These are phyloP conservation scores for Probaryconus sp. DNA, from an alignment of 1,140 invertebrate species.

Conservation along the genomic window DNA sequence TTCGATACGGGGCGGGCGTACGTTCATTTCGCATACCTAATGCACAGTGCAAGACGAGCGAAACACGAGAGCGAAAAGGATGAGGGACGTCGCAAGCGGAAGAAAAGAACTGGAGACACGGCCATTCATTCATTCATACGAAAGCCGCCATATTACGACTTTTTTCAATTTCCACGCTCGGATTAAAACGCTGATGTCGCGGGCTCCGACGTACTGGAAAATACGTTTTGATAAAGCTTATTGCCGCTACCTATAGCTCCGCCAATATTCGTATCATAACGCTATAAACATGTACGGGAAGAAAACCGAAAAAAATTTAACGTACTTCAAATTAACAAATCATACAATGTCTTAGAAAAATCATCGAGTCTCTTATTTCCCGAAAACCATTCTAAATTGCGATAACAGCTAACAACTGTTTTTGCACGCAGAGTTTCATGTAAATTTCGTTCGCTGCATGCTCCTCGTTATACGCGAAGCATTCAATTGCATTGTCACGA, in stretches of 20 bases:
- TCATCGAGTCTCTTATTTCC: too few relatives aligned
- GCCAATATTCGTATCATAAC: constrained; percentile 48
- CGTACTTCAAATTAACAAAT: constrained; percentile 27
- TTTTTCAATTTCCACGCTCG: constrained; percentile 68
- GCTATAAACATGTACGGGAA: constrained; percentile 14
- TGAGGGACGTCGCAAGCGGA: constrained; percentile 36
- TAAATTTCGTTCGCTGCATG: too few relatives aligned
- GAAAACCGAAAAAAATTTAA: constrained; percentile 18
- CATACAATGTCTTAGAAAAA: too few relatives aligned
- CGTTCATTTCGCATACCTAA: constrained; percentile 75
- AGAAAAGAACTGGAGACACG: constrained; percentile 58
- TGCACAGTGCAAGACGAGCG: constrained; percentile 54
- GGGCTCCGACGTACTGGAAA: constrained; percentile 58
- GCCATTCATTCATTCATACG: constrained; percentile 63
- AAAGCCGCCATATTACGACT: constrained; percentile 63
- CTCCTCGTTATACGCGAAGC: too few relatives aligned
- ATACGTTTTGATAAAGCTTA: constrained; percentile 65
- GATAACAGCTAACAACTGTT: too few relatives aligned
- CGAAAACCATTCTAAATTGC: too few relatives aligned
- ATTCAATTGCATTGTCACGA: constrained; percentile 28
- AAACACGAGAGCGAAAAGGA: constrained; percentile 42
- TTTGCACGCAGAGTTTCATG: constrained; percentile 8
- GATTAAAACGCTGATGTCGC: constrained; percentile 65
- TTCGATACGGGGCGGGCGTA: constrained; percentile 69
- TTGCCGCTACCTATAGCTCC: constrained; percentile 47